phyloP scores from a whole-genome alignment of 2,113 vertebrate species.

The Dascyllus trimaculatus region DNA sequence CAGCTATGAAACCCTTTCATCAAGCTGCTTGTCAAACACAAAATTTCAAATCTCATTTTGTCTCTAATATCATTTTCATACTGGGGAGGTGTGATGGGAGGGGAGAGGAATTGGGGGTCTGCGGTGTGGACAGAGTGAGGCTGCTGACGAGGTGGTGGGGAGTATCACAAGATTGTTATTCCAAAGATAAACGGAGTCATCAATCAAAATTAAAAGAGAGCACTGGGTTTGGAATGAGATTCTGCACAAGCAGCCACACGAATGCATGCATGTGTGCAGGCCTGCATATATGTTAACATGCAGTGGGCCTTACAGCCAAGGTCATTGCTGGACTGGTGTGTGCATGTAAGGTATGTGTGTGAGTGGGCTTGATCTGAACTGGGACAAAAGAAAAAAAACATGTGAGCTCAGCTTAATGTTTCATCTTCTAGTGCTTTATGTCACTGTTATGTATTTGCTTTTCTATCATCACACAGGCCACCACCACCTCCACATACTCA shows the following conservation, averaged over 20 bases:
- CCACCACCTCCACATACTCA: slow-evolving; percentile 48
- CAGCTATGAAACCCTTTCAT: slow-evolving; percentile 87
- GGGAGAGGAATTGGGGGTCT: slow-evolving; percentile 42
- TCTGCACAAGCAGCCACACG: slow-evolving; percentile 28
- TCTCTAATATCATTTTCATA: slow-evolving; percentile 88
- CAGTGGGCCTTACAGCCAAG: slow-evolving; percentile 51
- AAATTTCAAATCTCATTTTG: slow-evolving; percentile 90
- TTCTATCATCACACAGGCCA: slow-evolving; percentile 20
- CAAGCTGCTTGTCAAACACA: slow-evolving; percentile 88
- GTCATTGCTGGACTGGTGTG: slow-evolving; percentile 54
- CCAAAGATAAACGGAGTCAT: slow-evolving; percentile 84
- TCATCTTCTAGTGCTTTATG: slow-evolving; percentile 47
- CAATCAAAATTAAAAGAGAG: slow-evolving; percentile 86
- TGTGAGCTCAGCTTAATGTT: slow-evolving; percentile 48
- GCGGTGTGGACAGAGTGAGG: slow-evolving; percentile 38
- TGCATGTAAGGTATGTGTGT: not conserved
- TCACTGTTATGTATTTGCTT: slow-evolving; percentile 42
- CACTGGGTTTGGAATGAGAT: slow-evolving; percentile 66
- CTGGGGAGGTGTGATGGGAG: slow-evolving; percentile 53
- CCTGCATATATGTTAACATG: slow-evolving; percentile 20
- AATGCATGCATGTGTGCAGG: slow-evolving; percentile 27
- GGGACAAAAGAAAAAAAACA: slow-evolving; percentile 38
- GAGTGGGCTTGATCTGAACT: slow-evolving; percentile 39
- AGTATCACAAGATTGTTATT: slow-evolving; percentile 68
- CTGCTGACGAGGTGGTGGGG: slow-evolving; percentile 24